Base-by-base conservation (phyloP, 1,140 invertebrate species). In the Hetaerina americana region DNA sequence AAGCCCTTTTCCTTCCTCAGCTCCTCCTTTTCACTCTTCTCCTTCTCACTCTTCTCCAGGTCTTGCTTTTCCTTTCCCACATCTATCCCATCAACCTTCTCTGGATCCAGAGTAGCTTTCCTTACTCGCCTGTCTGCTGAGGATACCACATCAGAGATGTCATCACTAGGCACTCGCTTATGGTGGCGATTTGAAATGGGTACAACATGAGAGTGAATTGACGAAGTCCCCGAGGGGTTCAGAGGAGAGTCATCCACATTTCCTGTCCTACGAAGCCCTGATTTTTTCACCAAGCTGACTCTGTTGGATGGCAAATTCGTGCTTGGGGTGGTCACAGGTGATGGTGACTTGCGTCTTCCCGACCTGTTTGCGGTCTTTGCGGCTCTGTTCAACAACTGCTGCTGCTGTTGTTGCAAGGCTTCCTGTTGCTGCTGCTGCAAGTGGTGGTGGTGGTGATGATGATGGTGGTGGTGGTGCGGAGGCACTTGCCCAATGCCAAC, bases 31-130 rank as follows among this genome's bases (percentile, higher is more conserved):
- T 57, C 40, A 5, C 15, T 18, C 40, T 57, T 57, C 10, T 57
- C 40, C 22, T 57, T 57, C 10, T 57, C 40, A 57, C 40, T 57
- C 24, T 71, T 71, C 66, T 71, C 70, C 70, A 71, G 66, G 27
- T 71, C 70, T 28, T 71, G 70, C 24, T 71, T 71, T 27, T 71
- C 70, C 26, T 49, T 71, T 67, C 28, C 70, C 31, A 25, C 70
- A 26, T 40, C n/a, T 70, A 28, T 66, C 22, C 26, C 70, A 22
- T 57, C 40, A 18, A 57, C 15, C 22, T 57, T 57, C 40, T 57
- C 40, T 5, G 25, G 26, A 68, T 68, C 67, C 10, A 57, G 22
- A 57, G 10, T 10, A 57, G 40, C 40, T 57, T 57, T 57, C 40
- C 40, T 57, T 5, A 10, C 40, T 57, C 40, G 15, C 40, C 40